Conservation (phyloP, 1,140 invertebrate genomes). For the Drosophila parvula region DNA sequence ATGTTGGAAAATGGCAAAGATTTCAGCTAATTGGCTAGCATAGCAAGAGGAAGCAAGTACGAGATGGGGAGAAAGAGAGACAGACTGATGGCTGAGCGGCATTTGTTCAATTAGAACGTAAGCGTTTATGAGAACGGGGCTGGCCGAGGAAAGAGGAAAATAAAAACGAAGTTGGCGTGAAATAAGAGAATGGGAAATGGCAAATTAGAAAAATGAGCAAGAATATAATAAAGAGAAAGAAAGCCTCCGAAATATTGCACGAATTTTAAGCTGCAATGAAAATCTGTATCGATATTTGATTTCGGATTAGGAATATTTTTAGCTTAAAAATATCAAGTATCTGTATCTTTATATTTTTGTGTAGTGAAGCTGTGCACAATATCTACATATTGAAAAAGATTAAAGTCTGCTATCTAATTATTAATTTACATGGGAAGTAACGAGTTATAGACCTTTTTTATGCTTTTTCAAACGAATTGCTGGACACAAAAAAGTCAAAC, state of each 20-base stretch:
- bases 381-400: neutral
- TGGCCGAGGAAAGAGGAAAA: slow-evolving; percentile 2
- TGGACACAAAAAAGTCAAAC: neutral
- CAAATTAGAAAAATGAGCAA: neutral
- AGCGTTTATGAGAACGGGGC: slow-evolving; percentile 29
- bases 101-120: slow-evolving; percentile 75
- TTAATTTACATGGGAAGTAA: slow-evolving; percentile 17
- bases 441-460: slow-evolving; percentile 21
- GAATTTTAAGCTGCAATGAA: neutral
- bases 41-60: slow-evolving; percentile 1
- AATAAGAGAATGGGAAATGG: slow-evolving; percentile 36
- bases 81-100: slow-evolving; percentile 10
- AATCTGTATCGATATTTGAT: neutral
- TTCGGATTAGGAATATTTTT: neutral
- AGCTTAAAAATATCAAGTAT: too few species aligned
- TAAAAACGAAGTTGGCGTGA: slow-evolving; percentile 42
- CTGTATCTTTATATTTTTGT: too few species aligned
- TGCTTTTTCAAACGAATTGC: slow-evolving; percentile 1
- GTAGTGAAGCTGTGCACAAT: neutral
- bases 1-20: slow-evolving; percentile 54
- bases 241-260: slow-evolving; percentile 10
- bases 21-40: slow-evolving; percentile 54
- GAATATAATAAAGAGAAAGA: slow-evolving; percentile 5
- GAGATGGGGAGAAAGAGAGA: neutral
- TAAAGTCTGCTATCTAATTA: slow-evolving; percentile 14